These are phyloP conservation scores for Garra rufa DNA, from an alignment of 2,113 vertebrate species.

Conservation along the genomic window DNA sequence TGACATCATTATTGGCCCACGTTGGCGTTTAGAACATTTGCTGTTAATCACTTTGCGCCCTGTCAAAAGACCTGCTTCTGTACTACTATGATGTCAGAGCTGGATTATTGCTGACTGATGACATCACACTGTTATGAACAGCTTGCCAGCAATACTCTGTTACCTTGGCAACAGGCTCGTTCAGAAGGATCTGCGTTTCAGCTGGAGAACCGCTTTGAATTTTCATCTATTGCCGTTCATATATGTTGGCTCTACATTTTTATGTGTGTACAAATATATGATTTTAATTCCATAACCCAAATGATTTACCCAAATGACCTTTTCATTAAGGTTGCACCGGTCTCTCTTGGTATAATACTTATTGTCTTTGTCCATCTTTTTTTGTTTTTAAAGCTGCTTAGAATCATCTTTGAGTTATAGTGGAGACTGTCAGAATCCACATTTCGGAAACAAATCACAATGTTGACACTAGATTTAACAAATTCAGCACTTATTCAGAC, in stretches of 20 bases:
- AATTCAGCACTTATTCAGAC: constrained; percentile 10
- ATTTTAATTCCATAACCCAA: not conserved
- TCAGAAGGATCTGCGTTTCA: constrained; percentile 5
- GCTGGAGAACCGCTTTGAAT: not conserved
- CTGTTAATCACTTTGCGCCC: not conserved
- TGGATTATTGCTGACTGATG: constrained; percentile 22
- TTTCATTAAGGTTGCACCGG: not conserved
- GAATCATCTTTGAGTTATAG: not conserved
- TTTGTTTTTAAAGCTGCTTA: not conserved
- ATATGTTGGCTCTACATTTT: not conserved
- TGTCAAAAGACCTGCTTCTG: constrained; percentile 18
- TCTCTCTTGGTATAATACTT: not conserved
- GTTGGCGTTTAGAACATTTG: not conserved
- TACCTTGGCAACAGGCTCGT: constrained; percentile 1
- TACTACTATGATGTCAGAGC: constrained; percentile 9
- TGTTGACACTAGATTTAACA: not conserved
- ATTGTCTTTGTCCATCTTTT: not conserved
- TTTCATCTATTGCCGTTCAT: not conserved
- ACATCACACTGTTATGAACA: constrained; percentile 12
- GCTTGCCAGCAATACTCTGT: constrained; percentile 17
- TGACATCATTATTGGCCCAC: constrained; percentile 11
- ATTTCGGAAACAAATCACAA: not conserved
- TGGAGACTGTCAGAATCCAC: not conserved
- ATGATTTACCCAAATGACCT: not conserved
- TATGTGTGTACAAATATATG: not conserved